Evolutionary conservation across 2,797 vertebrate genomes (phyloP), one percentile per base, ranked within the genome.

Genomic region (Hyperoplus immaculatus): DNA sequence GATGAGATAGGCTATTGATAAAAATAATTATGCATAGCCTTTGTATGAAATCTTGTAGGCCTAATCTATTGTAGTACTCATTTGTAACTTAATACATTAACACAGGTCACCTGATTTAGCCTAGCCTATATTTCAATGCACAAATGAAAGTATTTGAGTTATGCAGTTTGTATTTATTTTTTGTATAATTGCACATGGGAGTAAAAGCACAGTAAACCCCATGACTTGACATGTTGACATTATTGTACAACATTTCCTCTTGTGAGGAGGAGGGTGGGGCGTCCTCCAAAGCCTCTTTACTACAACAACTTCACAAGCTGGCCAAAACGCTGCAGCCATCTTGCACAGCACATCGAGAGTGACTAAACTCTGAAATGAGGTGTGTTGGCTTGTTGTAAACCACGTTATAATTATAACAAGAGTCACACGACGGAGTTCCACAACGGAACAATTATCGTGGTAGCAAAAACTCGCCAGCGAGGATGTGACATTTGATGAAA

Each of bases 241-340:
- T 15, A 38, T 61, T 46, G 60, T 60, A 49, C 18, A 47, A 36
- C 61, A 4, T 74, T 68, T 85, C 81, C 83, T 84, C 63, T 87
- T 8, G 21, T 21, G 46, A 5, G 50, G 11, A 39, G 61, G 85
- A 74, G 88, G 89, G 90, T 75, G 91, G 89, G 91, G 92, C 93
- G 85, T 79, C 88, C 86, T 81, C 86, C 72, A 63, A 78, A 75
- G 88, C 72, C 77, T 87, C 79, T 80, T 61, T 54, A 81, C 88
- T 89, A 89, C 83, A 79, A 77, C 81, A 82, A 89, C 85, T 85
- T 84, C 77, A 73, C 75, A 86, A 3, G 62, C 49, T 61, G 53
- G 80, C 83, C 75, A 83, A 83, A 89, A 60, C 88, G 68, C 68
- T 85, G 92, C 88, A 93, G 93, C 94, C 94, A 94, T 95, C 91